Evolutionary conservation across 92 coral and sea anemone species (phyloP).

Genomic region (Palythoa heliodiscus): DNA sequence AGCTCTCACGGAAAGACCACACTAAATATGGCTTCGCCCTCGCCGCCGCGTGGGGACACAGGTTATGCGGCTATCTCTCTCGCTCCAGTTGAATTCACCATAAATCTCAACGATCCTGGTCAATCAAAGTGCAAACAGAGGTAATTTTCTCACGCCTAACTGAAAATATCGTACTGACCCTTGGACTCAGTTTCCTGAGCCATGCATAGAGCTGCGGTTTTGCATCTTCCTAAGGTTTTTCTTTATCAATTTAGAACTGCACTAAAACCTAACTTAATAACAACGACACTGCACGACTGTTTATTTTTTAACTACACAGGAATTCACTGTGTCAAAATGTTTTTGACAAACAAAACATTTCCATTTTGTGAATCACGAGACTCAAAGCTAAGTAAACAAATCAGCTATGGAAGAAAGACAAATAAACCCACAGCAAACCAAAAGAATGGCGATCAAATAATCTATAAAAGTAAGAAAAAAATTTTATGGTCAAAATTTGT

Average conservation of each 20-base stretch:
- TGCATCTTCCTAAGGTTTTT: neutral
- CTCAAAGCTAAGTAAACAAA: neutral
- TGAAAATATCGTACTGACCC: no score
- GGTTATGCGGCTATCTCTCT: neutral
- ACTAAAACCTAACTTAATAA: neutral
- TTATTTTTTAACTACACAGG: neutral
- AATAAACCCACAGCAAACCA: neutral
- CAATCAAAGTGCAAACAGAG: slow-evolving; percentile 20
- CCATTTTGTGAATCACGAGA: neutral
- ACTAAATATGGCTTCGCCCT: slow-evolving; percentile 8
- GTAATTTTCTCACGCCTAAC: neutral
- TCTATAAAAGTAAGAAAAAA: neutral
- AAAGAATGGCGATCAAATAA: neutral
- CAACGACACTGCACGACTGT: neutral
- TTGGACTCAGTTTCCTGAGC: neutral
- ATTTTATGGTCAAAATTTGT: neutral
- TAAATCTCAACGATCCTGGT: slow-evolving; percentile 17
- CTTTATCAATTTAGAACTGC: neutral
- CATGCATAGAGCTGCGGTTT: neutral
- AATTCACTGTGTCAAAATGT: neutral
- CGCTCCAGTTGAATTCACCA: slow-evolving; percentile 18
- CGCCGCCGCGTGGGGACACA: neutral
- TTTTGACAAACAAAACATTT: neutral
- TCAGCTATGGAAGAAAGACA: neutral
- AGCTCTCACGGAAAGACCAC: neutral